These are phyloP conservation scores for Bombus polaris DNA, from an alignment of 1,140 invertebrate genomes.

Conservation along the genomic window DNA sequence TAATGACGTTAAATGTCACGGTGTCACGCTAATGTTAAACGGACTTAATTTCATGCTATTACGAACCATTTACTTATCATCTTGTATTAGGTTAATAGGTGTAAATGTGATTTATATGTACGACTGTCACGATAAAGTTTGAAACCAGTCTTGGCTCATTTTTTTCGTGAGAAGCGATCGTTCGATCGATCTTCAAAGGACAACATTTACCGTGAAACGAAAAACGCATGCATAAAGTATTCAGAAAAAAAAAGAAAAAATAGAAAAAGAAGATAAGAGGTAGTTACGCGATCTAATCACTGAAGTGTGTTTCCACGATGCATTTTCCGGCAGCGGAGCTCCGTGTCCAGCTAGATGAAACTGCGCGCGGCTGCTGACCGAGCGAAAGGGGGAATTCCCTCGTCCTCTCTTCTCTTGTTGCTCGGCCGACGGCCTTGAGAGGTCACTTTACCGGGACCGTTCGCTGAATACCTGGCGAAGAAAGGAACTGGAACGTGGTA, in stretches of 20 bases:
- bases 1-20: not conserved
- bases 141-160: no score
- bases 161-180: no score
- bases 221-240: not conserved
- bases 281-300: not conserved
- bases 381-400: constrained; percentile 32
- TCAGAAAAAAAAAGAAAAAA: not conserved
- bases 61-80: no score
- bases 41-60: no score
- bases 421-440: constrained; percentile 57
- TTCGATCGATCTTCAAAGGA: no score
- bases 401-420: constrained; percentile 13
- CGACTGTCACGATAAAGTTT: no score
- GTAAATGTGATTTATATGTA: no score
- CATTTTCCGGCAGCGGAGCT: not conserved
- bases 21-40: not conserved
- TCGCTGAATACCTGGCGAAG: constrained; percentile 52
- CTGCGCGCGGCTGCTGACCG: not conserved
- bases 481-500: constrained; percentile 51
- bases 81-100: not conserved
- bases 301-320: not conserved
- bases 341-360: not conserved
- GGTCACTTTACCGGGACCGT: constrained; percentile 61
- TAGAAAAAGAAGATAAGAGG: not conserved
- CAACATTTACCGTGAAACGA: no score